These are phyloP conservation scores for Gracilinanus agilis DNA, from an alignment of 2,113 vertebrate species.

Conservation along the genomic window DNA sequence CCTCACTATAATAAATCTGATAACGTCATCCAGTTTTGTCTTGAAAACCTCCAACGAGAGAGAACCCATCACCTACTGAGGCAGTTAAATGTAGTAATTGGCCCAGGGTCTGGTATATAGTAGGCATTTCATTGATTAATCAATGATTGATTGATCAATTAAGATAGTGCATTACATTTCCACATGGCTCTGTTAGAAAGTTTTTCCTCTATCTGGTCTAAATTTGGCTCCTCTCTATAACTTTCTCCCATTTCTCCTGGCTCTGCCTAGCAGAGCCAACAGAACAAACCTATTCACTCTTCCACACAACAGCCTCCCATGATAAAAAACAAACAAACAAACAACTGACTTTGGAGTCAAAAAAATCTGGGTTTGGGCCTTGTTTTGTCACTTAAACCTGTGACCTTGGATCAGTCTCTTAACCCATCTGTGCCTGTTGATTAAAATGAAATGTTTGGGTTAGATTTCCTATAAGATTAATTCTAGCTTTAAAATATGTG, in stretches of 20 bases:
- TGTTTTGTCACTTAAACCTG: slow-evolving; percentile 27
- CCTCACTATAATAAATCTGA: background rate
- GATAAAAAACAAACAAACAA: too few species aligned
- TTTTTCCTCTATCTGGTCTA: background rate
- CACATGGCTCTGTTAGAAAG: background rate
- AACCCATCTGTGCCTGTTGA: background rate
- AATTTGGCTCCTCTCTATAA: background rate
- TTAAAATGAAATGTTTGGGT: slow-evolving; percentile 19
- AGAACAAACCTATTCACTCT: background rate
- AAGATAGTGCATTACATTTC: background rate
- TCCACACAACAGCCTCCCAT: background rate
- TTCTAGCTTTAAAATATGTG: background rate
- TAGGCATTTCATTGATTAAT: background rate
- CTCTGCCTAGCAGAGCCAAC: background rate
- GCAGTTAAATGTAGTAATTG: background rate
- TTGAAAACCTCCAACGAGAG: background rate
- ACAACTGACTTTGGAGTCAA: background rate
- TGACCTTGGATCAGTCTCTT: slow-evolving; percentile 27
- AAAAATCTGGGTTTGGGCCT: slow-evolving; percentile 19
- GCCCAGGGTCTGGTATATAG: background rate
- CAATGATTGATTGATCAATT: background rate
- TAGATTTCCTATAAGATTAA: background rate
- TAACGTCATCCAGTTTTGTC: background rate
- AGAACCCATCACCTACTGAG: background rate
- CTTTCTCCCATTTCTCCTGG: background rate